Conservation (phyloP, 2,888 invertebrate species). For the Pomacea canaliculata region DNA sequence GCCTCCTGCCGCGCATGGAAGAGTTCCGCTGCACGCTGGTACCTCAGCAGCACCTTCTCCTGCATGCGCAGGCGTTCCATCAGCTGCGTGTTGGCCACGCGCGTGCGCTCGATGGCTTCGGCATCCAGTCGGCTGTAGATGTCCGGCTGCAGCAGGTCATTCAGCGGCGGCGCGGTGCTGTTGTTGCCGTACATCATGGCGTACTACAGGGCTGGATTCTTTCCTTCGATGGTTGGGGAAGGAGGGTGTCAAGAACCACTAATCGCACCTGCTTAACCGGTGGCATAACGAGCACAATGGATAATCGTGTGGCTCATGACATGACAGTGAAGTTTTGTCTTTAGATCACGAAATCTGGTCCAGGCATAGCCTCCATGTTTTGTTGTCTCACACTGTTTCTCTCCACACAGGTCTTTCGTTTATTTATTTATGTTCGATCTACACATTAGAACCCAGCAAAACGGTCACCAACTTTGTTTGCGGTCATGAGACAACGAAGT, state of each 20-base stretch:
- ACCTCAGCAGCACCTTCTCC: constrained; percentile 48
- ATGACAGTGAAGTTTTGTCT: too few relatives aligned
- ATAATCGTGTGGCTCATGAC: not conserved
- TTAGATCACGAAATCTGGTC: too few relatives aligned
- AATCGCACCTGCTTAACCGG: not conserved
- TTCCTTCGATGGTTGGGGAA: too few relatives aligned
- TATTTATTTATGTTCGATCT: too few relatives aligned
- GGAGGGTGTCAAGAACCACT: not conserved
- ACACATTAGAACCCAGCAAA: too few relatives aligned
- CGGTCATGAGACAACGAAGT: too few relatives aligned
- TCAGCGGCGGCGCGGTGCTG: constrained; percentile 47
- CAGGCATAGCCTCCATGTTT: too few relatives aligned
- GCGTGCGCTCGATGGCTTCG: constrained; percentile 49
- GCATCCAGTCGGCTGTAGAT: constrained; percentile 58
- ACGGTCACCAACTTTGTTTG: too few relatives aligned
- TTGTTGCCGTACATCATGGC: constrained; percentile 19
- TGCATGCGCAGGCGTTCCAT: constrained; percentile 43
- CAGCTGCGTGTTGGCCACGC: constrained; percentile 50
- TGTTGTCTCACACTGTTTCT: too few relatives aligned
- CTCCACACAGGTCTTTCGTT: too few relatives aligned
- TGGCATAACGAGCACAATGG: not conserved
- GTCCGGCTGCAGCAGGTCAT: constrained; percentile 56
- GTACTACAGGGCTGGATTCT: not conserved
- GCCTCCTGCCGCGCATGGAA: constrained; percentile 40
- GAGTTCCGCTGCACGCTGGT: constrained; percentile 42